Conservation (phyloP, 2,797 vertebrate species). For the Denticeps clupeoides region DNA sequence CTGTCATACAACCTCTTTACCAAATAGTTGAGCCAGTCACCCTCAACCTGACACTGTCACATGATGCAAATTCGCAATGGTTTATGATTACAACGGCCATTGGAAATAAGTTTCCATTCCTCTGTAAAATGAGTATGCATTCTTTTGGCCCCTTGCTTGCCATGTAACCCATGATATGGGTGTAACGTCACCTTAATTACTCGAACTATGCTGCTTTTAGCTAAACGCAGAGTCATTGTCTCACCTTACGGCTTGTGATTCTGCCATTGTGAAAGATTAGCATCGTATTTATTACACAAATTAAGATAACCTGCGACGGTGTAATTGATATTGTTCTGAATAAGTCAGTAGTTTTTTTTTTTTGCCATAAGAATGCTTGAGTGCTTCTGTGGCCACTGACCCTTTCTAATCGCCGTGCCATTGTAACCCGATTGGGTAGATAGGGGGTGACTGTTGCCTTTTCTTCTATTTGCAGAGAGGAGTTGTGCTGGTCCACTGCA, state of each 20-base stretch:
- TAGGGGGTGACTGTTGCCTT: neutral
- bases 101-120: conserved; percentile 53
- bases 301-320: conserved; percentile 9
- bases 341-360: neutral
- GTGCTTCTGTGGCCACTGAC: neutral
- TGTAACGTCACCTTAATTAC: conserved; percentile 32
- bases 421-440: neutral
- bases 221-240: conserved; percentile 29
- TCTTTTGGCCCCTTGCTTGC: conserved; percentile 2
- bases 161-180: conserved; percentile 10
- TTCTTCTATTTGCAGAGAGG: conserved; percentile 58
- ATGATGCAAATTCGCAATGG: conserved; percentile 45
- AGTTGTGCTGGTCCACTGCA: conserved; percentile 85
- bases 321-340: conserved; percentile 13
- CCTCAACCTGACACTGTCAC: conserved; percentile 59
- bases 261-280: conserved; percentile 28
- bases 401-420: neutral
- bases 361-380: too few relatives aligned
- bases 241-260: conserved; percentile 39
- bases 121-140: conserved; percentile 31
- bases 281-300: conserved; percentile 18
- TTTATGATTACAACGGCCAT: conserved; percentile 45
- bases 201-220: conserved; percentile 41
- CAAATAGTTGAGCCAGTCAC: conserved; percentile 49
- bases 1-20: conserved; percentile 62